Evolutionary conservation across 1,140 invertebrate species (phyloP).

Genomic region (Ostrea denselamellosa): DNA sequence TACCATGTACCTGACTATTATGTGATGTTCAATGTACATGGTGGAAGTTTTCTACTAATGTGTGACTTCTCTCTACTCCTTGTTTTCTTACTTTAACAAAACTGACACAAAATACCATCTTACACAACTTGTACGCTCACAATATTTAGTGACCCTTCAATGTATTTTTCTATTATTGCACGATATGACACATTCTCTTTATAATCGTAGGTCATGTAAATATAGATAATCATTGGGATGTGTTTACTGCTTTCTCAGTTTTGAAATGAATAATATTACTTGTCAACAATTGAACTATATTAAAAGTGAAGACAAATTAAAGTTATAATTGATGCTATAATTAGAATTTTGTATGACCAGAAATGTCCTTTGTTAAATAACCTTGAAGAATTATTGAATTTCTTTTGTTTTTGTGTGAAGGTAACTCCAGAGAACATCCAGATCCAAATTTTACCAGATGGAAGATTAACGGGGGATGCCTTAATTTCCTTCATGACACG

Average conservation of each 20-base stretch:
- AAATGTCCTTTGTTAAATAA: neutral
- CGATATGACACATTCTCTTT: neutral
- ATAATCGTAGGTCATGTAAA: neutral
- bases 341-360: neutral
- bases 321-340: neutral
- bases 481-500: constrained; percentile 81
- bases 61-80: neutral
- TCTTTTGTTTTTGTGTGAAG: constrained; percentile 63
- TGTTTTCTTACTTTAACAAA: neutral
- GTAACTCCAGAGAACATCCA: constrained; percentile 81
- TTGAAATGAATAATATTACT: neutral
- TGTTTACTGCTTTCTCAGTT: neutral
- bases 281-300: neutral
- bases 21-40: constrained; percentile 42
- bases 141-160: neutral
- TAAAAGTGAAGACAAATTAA: neutral
- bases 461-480: constrained; percentile 81
- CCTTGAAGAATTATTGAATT: neutral
- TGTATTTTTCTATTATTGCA: neutral
- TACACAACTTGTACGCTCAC: neutral
- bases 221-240: neutral
- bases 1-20: neutral
- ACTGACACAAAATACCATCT: neutral
- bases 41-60: constrained; percentile 26
- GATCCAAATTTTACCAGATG: constrained; percentile 80